Base-by-base conservation (phyloP, 2,888 invertebrate species). In the Nesidiocoris tenuis region DNA sequence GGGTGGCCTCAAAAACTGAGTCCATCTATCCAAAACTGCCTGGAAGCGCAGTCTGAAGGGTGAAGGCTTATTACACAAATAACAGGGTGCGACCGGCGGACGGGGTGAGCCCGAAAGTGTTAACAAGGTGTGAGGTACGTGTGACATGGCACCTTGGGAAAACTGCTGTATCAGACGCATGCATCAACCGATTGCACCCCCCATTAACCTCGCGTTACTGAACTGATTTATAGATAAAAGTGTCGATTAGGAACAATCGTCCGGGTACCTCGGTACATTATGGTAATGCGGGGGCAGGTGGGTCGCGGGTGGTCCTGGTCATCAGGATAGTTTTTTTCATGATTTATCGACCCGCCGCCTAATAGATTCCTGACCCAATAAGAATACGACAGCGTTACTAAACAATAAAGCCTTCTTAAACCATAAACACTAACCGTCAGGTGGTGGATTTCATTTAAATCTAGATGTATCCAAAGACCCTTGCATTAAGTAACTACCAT, bases 211-310 rank as follows among this genome's bases (percentile, higher is more conserved):
- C 55, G 56, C 67, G 55, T 67, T 67, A 67, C 67, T 22, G 67
- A 39, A 67, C 67, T 55, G 67, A 67, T 67, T 67, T 67, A 67
- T 67, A 21, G 67, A 67, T 67, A 67, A 56, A 67, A 12, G 67
- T 67, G 67, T 55, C 67, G 67, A 67, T 67, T 67, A 67, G 55
- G 55, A 67, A 67, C 67, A 67, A 67, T 67, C 54, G 25, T 19
- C 21, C 54, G 21, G 54, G n/a, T 64, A n/a, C 18, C 21, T n/a
- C 17, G 65, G 24, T 56, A 17, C 67, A 67, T 67, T 67, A 67
- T 67, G 67, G 56, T 67, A 67, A 67, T 67, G 56, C 22, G 2
- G 9, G 67, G 67, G 55, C 67, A 54, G 55, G 55, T 56, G 56
- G 67, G 67, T 39, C 55, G 67, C 67, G 67, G 39, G 67, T 67